Evolutionary conservation across 2,797 vertebrate genomes (phyloP).

Genomic region (Sarcophilus harrisii): DNA sequence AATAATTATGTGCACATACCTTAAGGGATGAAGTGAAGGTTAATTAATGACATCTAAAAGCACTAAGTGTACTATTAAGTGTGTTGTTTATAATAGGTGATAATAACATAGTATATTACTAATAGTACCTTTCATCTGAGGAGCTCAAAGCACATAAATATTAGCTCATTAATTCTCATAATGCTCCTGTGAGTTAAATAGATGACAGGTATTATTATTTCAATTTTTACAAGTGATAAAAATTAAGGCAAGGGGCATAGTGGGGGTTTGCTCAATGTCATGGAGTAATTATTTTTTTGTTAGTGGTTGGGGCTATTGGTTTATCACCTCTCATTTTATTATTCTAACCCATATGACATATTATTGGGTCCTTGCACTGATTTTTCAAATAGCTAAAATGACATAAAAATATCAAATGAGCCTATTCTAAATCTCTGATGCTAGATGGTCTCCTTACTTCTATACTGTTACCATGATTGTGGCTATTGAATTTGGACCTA

Average conservation of each 20-base stretch:
- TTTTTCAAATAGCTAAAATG: constrained; percentile 3
- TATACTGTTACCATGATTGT: constrained; percentile 1
- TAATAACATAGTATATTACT: constrained; percentile 13
- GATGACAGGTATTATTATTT: neutral
- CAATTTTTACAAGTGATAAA: constrained; percentile 28
- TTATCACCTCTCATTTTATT: neutral
- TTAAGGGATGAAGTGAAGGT: neutral
- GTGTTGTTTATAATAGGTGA: neutral
- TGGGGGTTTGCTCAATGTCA: neutral
- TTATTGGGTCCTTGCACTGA: neutral
- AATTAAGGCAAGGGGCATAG: constrained; percentile 2
- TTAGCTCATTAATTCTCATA: neutral
- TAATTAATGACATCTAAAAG: constrained; percentile 49
- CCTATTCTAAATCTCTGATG: neutral
- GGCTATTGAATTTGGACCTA: neutral
- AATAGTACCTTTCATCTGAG: constrained; percentile 29
- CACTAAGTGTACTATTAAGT: neutral
- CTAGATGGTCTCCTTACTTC: neutral
- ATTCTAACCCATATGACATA: constrained; percentile 30
- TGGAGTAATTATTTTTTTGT: neutral
- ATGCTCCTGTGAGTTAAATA: neutral
- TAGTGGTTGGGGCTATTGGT: neutral
- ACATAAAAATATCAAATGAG: neutral
- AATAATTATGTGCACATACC: constrained; percentile 32
- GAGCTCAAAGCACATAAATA: constrained; percentile 23